phyloP scores from a whole-genome alignment of 2,888 invertebrate genomes.

The Calliphora vomitoria region DNA sequence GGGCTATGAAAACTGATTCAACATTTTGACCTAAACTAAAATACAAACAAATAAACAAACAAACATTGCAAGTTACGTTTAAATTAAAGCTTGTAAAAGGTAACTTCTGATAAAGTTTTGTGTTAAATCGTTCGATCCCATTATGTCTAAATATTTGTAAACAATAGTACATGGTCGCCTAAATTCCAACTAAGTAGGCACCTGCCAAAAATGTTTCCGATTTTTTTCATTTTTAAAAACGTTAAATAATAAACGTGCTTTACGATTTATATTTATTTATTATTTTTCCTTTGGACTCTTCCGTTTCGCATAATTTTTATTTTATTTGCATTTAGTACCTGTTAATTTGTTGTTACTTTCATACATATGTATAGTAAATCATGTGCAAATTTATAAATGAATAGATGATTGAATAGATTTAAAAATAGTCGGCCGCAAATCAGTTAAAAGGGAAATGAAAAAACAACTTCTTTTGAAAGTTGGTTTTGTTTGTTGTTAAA shows the following conservation, averaged over 20 bases:
- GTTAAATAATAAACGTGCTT: neutral
- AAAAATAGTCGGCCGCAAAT: neutral
- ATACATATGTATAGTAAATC: neutral
- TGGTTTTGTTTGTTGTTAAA: constrained; percentile 3
- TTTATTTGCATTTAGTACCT: neutral
- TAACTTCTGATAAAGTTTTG: neutral
- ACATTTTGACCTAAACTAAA: too few species aligned
- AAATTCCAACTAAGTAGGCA: neutral
- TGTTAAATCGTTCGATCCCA: neutral
- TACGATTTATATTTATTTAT: neutral
- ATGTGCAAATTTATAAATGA: neutral
- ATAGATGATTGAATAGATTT: constrained; percentile 24
- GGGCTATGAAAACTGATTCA: too few species aligned
- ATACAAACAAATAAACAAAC: too few species aligned
- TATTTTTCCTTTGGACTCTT: neutral
- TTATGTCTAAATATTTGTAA: neutral
- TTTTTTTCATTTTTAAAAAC: neutral
- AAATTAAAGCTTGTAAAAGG: too few species aligned
- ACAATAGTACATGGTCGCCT: too few species aligned
- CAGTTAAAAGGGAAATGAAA: constrained; percentile 1
- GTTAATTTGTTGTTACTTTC: constrained; percentile 34
- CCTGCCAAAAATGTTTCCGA: neutral
- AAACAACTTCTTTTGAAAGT: neutral
- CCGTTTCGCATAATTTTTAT: neutral
- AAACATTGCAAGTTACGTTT: too few species aligned